phyloP scores from a whole-genome alignment of 2,797 vertebrate genomes.

The Synanceia verrucosa region DNA sequence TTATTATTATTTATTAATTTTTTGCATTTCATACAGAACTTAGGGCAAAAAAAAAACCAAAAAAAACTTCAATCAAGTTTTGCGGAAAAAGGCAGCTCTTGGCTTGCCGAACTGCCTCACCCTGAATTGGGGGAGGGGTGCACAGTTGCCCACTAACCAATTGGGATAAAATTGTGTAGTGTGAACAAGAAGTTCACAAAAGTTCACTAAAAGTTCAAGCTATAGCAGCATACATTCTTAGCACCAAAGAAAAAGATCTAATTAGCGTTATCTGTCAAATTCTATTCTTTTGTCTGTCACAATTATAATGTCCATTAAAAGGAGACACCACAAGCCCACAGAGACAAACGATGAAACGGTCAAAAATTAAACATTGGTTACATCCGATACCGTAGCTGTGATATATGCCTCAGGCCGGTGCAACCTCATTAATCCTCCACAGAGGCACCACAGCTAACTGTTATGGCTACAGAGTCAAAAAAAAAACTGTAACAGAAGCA shows the following conservation, averaged over 20 bases:
- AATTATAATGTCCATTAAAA: neutral
- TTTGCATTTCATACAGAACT: no score
- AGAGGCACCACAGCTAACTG: conserved; percentile 48
- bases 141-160: no score
- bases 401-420: conserved; percentile 6
- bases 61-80: no score
- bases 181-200: no score
- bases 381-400: conserved; percentile 42
- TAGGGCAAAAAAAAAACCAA: no score
- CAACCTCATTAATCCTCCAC: conserved; percentile 52
- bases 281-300: neutral
- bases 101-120: no score
- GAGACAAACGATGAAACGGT: neutral
- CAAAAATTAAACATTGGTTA: neutral
- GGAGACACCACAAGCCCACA: neutral
- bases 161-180: no score
- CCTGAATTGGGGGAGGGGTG: no score
- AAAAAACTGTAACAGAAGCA: conserved; percentile 60
- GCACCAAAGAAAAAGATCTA: neutral
- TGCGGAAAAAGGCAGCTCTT: no score
- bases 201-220: no score
- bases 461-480: conserved; percentile 29
- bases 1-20: no score
- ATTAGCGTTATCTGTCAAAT: neutral
- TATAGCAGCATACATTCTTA: neutral